Base-by-base conservation (phyloP, 1,140 invertebrate species). In the Leptopilina boulardi region DNA sequence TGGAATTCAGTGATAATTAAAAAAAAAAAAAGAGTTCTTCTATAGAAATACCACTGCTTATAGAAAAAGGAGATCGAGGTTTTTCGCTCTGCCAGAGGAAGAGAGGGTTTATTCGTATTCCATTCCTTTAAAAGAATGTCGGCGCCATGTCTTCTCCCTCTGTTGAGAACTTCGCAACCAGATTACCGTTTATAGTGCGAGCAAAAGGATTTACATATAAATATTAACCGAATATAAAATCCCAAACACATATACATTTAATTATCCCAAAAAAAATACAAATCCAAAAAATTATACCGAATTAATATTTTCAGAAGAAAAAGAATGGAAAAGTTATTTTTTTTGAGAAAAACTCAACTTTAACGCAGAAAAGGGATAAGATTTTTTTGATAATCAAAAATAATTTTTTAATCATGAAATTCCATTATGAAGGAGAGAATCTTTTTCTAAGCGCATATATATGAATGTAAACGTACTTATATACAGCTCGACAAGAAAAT, bases 401-500 rank as follows among this genome's bases (percentile, higher is more conserved):
- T n/a, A n/a, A n/a, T n/a, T n/a, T n/a, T n/a, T n/a, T n/a, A 66
- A 73, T 73, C 19, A 77, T 21, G 34, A 77, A 77, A 79, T 80
- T 79, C 59, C 75, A 74, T 75, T 72, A 51, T 21, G 23, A 21
- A 71, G 77, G 73, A 77, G 74, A 77, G 41, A 47, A 13, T 59
- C 23, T 74, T 23, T 15, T 13, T 66, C 6, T 34, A 34, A 34
- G 6, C 30, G 34, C 9, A 38, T 38, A 38, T 75, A 78, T 80
- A 80, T 74, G 59, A 76, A 78, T 81, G 75, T 76, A 79, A 51
- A 44, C 3, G 47, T 78, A 77, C 79, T 76, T 77, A 77, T 70
- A 76, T 77, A 71, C 76, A 21, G 19, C 19, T 76, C 71, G 70
- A 87, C 86, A 87, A 83, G 84, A 81, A 85, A 85, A 85, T 82